Base-by-base conservation (phyloP, 2,797 vertebrate species). In the Sebastes wilsoni region DNA sequence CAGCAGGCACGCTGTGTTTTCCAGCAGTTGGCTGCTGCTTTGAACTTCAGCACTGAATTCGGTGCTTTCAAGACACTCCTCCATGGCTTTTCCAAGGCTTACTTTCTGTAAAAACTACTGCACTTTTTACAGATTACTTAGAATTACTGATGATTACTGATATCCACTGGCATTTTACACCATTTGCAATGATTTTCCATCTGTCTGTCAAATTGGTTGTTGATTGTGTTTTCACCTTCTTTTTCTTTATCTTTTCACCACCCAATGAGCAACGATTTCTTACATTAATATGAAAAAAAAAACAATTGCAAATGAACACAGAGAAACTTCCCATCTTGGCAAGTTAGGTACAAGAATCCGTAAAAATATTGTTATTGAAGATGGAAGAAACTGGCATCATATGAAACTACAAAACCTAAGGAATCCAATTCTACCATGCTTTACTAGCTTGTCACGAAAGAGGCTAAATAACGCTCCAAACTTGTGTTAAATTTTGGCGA, bases 1-100 rank as follows among this genome's bases (percentile, higher is more conserved):
- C 20, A 30, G 42, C 73, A 22, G 32, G 2, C 12, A 25, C 1
- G 6, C 59, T 46, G 58, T 20, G 54, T 38, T 80, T 77, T 64
- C 59, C 60, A 70, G 64, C 59, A 65, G 6, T 34, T 52, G 54
- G 72, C 34, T 77, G 72, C 64, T 58, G 28, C 42, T 76, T 38
- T 54, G 4, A 65, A 59, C 25, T 56, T 28, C n/a, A 46, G 38
- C 1, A 28, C 55, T 77, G 9, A 65, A 65, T n/a, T 23, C 1
- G 10, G 11, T 3, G 18, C 30, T 54, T 60, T 55, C 55, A 46
- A 27, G 22, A 65, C 38, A 23, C 30, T 10, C 36, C 5, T 20
- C 22, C 12, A 7, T 13, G 49, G 42, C 22, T 59, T 64, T 58
- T 52, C 14, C 9, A 4, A 22, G 34, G 23, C 23, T 69, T 3